phyloP scores from a whole-genome alignment of 1,140 invertebrate species.

The Oscheius sp. region DNA sequence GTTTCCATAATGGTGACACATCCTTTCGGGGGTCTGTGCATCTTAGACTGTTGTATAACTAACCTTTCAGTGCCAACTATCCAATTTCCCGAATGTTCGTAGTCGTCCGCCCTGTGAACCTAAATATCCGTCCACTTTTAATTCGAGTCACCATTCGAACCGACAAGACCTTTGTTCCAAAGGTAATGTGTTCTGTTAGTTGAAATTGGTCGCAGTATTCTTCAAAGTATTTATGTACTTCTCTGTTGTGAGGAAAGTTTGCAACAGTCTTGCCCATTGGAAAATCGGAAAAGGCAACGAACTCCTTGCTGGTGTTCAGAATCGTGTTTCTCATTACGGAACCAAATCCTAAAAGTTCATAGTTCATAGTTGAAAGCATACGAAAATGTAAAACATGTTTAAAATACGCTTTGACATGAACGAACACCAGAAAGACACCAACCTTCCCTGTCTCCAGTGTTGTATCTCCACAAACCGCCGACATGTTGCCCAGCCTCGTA shows the following conservation, averaged over 20 bases:
- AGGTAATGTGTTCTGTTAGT: not conserved
- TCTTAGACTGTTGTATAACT: too few relatives aligned
- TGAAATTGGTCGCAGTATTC: not conserved
- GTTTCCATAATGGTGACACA: too few relatives aligned
- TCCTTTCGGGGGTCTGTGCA: too few relatives aligned
- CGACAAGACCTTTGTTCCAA: not conserved
- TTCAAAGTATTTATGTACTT: not conserved
- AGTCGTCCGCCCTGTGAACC: not conserved
- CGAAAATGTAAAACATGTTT: too few relatives aligned
- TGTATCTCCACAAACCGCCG: not conserved
- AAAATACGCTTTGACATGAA: too few relatives aligned
- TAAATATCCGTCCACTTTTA: not conserved
- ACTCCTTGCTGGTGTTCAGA: slow-evolving; percentile 5
- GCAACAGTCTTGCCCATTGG: not conserved
- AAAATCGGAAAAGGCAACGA: not conserved
- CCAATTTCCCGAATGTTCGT: not conserved
- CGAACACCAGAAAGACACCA: not conserved
- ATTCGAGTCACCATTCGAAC: not conserved
- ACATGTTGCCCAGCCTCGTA: not conserved
- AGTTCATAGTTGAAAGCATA: too few relatives aligned
- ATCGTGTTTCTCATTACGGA: slow-evolving; percentile 2
- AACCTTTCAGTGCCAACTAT: not conserved
- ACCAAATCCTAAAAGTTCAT: not conserved
- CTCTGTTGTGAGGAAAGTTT: slow-evolving; percentile 2
- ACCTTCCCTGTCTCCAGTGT: not conserved